phyloP scores from a whole-genome alignment of 2,888 invertebrate species.

The Apamea sordens region DNA sequence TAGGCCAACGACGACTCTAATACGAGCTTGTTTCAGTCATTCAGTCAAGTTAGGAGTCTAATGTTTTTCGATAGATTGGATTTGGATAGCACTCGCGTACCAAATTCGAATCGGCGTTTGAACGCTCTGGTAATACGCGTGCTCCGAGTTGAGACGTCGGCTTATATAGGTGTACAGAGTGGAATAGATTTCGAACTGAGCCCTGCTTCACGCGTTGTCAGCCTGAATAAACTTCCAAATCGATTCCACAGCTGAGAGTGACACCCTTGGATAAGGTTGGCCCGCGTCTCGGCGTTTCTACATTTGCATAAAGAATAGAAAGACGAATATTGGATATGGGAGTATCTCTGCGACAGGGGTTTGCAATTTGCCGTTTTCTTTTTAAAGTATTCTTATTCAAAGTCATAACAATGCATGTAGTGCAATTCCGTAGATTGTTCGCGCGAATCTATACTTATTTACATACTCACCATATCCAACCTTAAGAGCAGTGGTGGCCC shows the following conservation, averaged over 20 bases:
- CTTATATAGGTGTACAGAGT: constrained; percentile 74
- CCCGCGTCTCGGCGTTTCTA: constrained; percentile 77
- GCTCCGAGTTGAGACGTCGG: constrained; percentile 69
- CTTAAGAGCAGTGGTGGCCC: neutral
- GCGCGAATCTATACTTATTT: constrained; percentile 9
- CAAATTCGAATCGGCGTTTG: constrained; percentile 73
- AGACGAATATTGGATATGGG: constrained; percentile 77
- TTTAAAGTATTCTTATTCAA: constrained; percentile 58
- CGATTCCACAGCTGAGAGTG: constrained; percentile 89
- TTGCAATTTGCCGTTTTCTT: constrained; percentile 62
- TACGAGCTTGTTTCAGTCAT: constrained; percentile 62
- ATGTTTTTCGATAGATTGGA: constrained; percentile 77
- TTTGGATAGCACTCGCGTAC: constrained; percentile 70
- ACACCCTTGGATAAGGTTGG: constrained; percentile 85
- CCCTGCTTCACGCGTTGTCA: constrained; percentile 87
- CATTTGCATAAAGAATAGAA: constrained; percentile 88
- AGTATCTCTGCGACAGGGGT: constrained; percentile 65
- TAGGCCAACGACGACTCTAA: constrained; percentile 59
- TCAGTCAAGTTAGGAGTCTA: constrained; percentile 68
- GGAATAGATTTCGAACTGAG: constrained; percentile 82
- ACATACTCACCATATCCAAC: neutral
- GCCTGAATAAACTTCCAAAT: constrained; percentile 89
- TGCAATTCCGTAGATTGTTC: constrained; percentile 54
- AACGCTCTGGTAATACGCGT: constrained; percentile 67
- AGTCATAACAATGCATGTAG: constrained; percentile 48